These are phyloP conservation scores for Sigmodon hispidus DNA, from an alignment of 2,113 vertebrate species.

Conservation along the genomic window DNA sequence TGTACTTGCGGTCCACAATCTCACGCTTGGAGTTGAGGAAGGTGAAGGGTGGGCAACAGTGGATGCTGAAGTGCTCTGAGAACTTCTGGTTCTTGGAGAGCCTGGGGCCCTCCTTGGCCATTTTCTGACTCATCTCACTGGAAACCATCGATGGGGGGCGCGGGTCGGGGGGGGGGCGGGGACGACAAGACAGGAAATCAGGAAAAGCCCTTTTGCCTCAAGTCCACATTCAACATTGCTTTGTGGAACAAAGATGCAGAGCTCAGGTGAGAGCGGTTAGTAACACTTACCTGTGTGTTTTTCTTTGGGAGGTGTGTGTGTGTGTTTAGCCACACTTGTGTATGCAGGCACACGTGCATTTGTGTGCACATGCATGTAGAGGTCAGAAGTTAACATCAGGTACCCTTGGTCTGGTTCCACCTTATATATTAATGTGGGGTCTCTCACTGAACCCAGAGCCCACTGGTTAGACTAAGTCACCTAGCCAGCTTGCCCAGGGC, in stretches of 20 bases:
- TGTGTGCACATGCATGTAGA: background rate
- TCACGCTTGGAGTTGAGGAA: constrained; percentile 81
- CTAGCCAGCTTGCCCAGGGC: background rate
- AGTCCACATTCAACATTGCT: background rate
- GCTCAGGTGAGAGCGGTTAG: background rate
- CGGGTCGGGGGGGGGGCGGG: background rate
- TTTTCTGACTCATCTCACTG: constrained; percentile 79
- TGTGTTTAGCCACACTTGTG: background rate
- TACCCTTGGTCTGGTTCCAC: too few relatives aligned
- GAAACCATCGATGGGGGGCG: background rate
- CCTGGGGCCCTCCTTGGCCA: constrained; percentile 71
- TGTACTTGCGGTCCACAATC: constrained; percentile 79
- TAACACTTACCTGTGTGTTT: background rate
- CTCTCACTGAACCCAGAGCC: background rate
- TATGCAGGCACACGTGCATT: background rate
- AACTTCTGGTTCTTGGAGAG: constrained; percentile 81
- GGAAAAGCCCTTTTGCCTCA: background rate
- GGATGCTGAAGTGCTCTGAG: constrained; percentile 77
- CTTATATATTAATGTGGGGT: background rate
- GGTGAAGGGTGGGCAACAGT: constrained; percentile 78
- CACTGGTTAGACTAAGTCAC: background rate
- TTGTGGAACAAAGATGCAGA: background rate
- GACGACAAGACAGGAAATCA: background rate
- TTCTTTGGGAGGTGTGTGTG: background rate
- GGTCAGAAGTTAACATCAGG: background rate